Base-by-base conservation (phyloP, 53 echinoderm and acorn worm genomes). In the Echinometra lucunter region DNA sequence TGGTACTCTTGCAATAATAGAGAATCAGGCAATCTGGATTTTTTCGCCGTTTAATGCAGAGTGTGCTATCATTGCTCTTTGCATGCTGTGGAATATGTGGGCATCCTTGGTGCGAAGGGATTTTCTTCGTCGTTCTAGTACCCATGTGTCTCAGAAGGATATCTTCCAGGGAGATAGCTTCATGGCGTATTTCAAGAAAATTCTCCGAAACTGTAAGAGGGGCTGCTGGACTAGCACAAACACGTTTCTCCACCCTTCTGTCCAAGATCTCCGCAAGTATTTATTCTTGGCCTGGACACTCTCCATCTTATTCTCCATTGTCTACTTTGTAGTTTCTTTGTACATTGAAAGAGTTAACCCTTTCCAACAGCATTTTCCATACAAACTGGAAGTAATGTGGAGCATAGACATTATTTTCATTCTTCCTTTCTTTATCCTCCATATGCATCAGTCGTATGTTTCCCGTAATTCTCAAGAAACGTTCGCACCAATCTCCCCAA, bases 61-160 rank as follows among this genome's bases (percentile, higher is more conserved):
- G 53, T 53, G 88, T 56, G 88, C 88, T 13, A 88, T 88, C 88
- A 88, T 88, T 21, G 88, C 88, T 7, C 42, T 55, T 23, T 49
- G 88, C 2, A 56, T 55, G n/a, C 55, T 88, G 55, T 55, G 88
- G 88, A 53, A 88, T n/a, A 88, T 88, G 88, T 88, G 88, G 88
- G 34, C 53, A 32, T 53, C 88, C n/a, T 56, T 88, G 28, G 83
- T 88, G 78, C 78, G 18, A 6, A 42, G 38, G 16, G 38, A 8
- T 78, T 42, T 23, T 1, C 17, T 78, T 78, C 42, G 42, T 78
- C 78, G 13, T 16, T 6, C 17, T 19, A 38, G 18, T 7, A 23
- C 40, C 11, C 78, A 78, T 7, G 16, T 35, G 42, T 21, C 42
- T 19, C 6, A 18, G 23, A 6, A 42, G 17, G 40, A 78, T 78